Base-by-base conservation (phyloP, 2,797 vertebrate genomes). In the Gymnopithys bicolor region DNA sequence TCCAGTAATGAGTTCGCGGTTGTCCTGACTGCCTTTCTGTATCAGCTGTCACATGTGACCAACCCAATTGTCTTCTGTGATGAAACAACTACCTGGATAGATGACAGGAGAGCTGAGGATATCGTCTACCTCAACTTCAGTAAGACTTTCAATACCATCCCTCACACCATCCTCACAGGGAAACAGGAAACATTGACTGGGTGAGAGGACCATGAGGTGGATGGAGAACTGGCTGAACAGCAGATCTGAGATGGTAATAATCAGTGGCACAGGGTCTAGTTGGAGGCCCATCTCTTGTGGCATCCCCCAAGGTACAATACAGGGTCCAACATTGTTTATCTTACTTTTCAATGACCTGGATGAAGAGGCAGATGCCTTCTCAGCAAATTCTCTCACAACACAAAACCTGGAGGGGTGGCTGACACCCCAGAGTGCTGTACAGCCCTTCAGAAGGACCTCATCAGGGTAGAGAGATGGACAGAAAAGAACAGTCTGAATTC, bases 131-230 rank as follows among this genome's bases (percentile, higher is more conserved):
- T n/a, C 0, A 0, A 8, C 11, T 55, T 75, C 41, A 48, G 15
- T 11, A 32, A 41, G 33, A 6, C 5, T 48, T 82, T 68, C 22
- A 19, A 13, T 12, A 19, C 13, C 9, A 14, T 27, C 8, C 69
- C 14, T 43, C 35, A 49, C n/a, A 45, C 27, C 7, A 35, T 10
- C 2, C 28, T 49, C 22, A 24, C 1, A 48, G 33, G 43, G 19
- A 81, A 59, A 67, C 3, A 46, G 30, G 25, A 75, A 60, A 2
- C 1, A 2, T 23, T 19, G 18, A 19, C 19, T 0, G 1, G 33
- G 25, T 25, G 17, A 30, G 14, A 13, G 17, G 14, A 25, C 10
- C 19, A 9, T 27, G 30, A 41, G 18, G 6, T 60, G 24, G 30
- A 35, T 22, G 32, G 30, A 67, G 53, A 81, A 23, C 14, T 48